phyloP scores from a whole-genome alignment of 1,140 invertebrate genomes.

The Sinonovacula constricta region DNA sequence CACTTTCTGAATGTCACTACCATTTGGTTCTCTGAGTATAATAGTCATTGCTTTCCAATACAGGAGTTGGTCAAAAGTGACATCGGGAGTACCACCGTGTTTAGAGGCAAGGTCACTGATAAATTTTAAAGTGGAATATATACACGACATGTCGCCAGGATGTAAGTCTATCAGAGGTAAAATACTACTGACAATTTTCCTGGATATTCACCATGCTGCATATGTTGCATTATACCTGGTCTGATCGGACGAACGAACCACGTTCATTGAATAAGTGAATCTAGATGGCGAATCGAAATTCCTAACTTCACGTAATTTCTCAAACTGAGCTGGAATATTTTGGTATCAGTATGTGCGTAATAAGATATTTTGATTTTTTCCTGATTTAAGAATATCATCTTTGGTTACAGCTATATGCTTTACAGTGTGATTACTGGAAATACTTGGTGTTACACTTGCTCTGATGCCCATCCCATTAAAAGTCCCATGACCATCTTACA shows the following conservation, averaged over 20 bases:
- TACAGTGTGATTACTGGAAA: background rate
- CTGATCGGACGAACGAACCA: slow-evolving; percentile 5
- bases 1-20: slow-evolving; percentile 31
- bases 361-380: background rate
- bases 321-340: background rate
- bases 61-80: slow-evolving; percentile 69
- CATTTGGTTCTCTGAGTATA: slow-evolving; percentile 32
- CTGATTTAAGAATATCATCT: background rate
- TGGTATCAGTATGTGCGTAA: background rate
- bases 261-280: background rate
- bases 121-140: slow-evolving; percentile 64
- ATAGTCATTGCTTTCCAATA: slow-evolving; percentile 63
- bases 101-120: slow-evolving; percentile 47
- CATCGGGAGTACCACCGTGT: slow-evolving; percentile 43
- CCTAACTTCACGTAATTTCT: slow-evolving; percentile 1
- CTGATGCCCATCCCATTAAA: slow-evolving; percentile 57
- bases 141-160: slow-evolving; percentile 62
- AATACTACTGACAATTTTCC: slow-evolving; percentile 56
- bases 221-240: slow-evolving; percentile 42
- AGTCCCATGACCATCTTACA: slow-evolving; percentile 43
- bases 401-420: background rate
- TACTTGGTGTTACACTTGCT: slow-evolving; percentile 33
- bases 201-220: slow-evolving; percentile 54
- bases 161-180: slow-evolving; percentile 68
- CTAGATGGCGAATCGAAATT: background rate